A percentile compares a stretch with the other conserved stretches of the same genome.
These are phyloP conservation scores for Smithornis capensis DNA, from an alignment of 2,113 vertebrate genomes.

Conservation along the genomic window DNA sequence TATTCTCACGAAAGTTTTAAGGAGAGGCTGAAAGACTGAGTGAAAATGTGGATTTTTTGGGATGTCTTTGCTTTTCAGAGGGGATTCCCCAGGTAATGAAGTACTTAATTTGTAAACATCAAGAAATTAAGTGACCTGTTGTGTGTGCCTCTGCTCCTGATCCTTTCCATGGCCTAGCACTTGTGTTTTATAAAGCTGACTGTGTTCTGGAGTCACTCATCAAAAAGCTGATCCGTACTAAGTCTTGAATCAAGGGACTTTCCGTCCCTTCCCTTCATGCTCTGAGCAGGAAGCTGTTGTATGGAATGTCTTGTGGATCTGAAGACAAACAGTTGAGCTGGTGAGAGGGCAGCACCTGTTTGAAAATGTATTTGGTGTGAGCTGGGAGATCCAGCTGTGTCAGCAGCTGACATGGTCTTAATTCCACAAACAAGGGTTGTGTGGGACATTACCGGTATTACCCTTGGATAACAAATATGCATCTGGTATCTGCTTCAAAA, in stretches of 20 bases:
- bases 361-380: neutral
- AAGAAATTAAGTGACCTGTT: neutral
- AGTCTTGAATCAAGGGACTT: neutral
- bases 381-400: neutral
- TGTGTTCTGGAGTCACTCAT: neutral
- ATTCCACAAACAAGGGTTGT: neutral
- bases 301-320: neutral
- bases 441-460: neutral
- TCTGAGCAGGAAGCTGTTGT: neutral
- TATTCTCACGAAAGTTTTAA: neutral
- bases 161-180: neutral
- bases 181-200: neutral
- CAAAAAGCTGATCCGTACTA: neutral
- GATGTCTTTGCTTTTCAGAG: neutral
- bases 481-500: neutral
- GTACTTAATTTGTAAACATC: neutral
- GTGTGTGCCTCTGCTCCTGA: neutral
- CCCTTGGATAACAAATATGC: neutral
- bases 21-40: neutral
- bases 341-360: neutral
- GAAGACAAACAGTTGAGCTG: neutral
- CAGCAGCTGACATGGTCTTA: neutral
- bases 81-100: neutral
- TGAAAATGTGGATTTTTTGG: neutral
- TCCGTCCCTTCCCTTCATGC: neutral